A percentile compares a stretch with the other conserved stretches of the same genome.
Conservation (phyloP, 1,140 invertebrate genomes). For the Druon quercuslanigerum region DNA sequence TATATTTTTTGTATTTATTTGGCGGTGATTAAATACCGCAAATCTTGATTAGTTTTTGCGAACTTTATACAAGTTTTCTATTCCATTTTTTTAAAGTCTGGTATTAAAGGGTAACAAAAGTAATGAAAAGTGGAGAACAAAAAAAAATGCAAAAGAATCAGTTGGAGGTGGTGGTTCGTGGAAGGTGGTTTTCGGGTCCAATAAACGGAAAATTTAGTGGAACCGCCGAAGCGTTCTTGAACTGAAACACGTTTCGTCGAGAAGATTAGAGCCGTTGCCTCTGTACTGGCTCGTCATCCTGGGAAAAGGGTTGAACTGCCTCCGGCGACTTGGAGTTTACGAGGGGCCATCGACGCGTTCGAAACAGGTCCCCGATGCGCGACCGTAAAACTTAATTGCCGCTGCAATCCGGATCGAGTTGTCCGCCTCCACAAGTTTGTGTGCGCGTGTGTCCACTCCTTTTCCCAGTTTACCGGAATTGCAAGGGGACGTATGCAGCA, state of each 20-base stretch:
- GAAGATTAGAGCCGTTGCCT: constrained; percentile 56
- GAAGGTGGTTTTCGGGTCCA: constrained; percentile 44
- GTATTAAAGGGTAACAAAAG: too few species aligned
- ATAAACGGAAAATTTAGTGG: constrained; percentile 59
- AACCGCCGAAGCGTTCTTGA: constrained; percentile 51
- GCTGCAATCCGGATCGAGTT: constrained; percentile 64
- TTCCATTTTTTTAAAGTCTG: too few species aligned
- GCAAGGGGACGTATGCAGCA: constrained; percentile 41
- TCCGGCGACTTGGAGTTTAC: constrained; percentile 58
- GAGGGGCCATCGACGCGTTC: constrained; percentile 56
- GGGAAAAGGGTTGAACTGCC: constrained; percentile 55
- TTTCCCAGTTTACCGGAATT: constrained; percentile 48
- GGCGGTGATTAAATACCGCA: too few species aligned
- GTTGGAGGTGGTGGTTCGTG: constrained; percentile 46
- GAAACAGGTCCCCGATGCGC: constrained; percentile 63
- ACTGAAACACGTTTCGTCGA: constrained; percentile 51
- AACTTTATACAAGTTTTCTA: too few species aligned
- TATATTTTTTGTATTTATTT: too few species aligned
- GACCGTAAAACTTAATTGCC: constrained; percentile 75
- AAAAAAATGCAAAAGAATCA: constrained; percentile 5
- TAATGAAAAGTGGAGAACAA: constrained; percentile 32
- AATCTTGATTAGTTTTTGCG: too few species aligned
- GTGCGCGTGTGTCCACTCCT: constrained; percentile 35
- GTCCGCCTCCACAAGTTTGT: constrained; percentile 48
- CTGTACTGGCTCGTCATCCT: constrained; percentile 52